These are phyloP conservation scores for Anadara kagoshimensis DNA, from an alignment of 1,140 invertebrate species.

Conservation along the genomic window DNA sequence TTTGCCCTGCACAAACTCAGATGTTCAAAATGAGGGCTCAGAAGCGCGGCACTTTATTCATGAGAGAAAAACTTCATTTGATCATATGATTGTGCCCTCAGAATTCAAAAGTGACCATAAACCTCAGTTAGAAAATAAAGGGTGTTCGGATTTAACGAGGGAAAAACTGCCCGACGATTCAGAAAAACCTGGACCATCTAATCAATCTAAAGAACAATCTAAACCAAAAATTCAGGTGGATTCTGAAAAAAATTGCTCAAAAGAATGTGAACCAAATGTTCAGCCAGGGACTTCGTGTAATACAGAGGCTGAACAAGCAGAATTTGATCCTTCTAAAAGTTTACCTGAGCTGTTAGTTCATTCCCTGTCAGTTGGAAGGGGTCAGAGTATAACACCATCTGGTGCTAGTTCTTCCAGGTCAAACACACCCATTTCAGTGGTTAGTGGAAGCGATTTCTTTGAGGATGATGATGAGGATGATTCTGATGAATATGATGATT, in stretches of 20 bases:
- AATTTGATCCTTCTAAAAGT: neutral
- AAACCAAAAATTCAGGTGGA: neutral
- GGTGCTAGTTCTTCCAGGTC: constrained; percentile 20
- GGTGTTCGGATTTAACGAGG: no score
- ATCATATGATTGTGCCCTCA: no score
- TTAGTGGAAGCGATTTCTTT: constrained; percentile 33
- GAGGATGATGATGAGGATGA: constrained; percentile 25
- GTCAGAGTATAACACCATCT: constrained; percentile 1
- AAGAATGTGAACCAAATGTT: neutral
- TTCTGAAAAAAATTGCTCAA: neutral
- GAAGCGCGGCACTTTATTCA: no score
- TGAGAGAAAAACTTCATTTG: no score
- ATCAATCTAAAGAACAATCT: no score
- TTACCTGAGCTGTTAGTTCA: neutral
- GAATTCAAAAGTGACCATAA: no score
- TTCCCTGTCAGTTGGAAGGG: neutral
- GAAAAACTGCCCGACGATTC: no score
- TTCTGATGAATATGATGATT: neutral
- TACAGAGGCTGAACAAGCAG: neutral
- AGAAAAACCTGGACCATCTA: no score
- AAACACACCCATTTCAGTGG: constrained; percentile 17
- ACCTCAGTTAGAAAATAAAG: no score
- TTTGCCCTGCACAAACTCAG: no score
- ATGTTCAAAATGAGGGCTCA: no score
- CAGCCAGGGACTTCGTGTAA: neutral